These are phyloP conservation scores for Callipepla squamata DNA, from an alignment of 2,113 vertebrate species.

Conservation along the genomic window DNA sequence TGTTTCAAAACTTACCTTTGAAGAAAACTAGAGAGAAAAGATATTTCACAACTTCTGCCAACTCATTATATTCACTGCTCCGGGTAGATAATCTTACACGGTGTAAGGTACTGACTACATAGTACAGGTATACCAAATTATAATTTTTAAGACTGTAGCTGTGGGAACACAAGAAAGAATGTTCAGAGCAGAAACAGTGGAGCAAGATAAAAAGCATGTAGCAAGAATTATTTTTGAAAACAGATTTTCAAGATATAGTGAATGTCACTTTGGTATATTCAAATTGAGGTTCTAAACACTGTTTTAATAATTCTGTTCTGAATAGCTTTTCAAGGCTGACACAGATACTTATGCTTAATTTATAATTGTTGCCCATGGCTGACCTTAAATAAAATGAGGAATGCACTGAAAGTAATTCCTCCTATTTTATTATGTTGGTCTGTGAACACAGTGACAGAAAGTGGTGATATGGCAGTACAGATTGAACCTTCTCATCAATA, in stretches of 20 bases:
- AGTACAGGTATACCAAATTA: background rate
- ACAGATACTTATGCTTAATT: slow-evolving; percentile 27
- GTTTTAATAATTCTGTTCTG: slow-evolving; percentile 39
- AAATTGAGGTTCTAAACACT: background rate
- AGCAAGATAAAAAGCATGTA: background rate
- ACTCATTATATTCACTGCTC: background rate
- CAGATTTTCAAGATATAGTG: background rate
- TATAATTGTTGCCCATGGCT: slow-evolving; percentile 12
- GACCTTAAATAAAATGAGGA: background rate
- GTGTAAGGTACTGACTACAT: background rate
- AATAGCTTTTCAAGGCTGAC: slow-evolving; percentile 41
- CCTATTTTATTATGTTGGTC: background rate
- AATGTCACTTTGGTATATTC: slow-evolving; percentile 29
- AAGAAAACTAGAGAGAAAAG: background rate
- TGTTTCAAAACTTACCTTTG: background rate
- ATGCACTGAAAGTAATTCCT: background rate
- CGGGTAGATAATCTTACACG: background rate
- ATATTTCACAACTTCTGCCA: background rate
- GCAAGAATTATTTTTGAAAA: background rate
- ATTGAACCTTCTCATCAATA: background rate
- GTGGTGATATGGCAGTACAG: background rate
- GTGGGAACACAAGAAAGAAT: too few species aligned
- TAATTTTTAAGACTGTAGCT: background rate
- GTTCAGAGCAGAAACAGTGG: too few species aligned
- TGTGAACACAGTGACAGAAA: background rate